phyloP scores from a whole-genome alignment of 1,140 invertebrate genomes.

The Leptonema lineaticorne region DNA sequence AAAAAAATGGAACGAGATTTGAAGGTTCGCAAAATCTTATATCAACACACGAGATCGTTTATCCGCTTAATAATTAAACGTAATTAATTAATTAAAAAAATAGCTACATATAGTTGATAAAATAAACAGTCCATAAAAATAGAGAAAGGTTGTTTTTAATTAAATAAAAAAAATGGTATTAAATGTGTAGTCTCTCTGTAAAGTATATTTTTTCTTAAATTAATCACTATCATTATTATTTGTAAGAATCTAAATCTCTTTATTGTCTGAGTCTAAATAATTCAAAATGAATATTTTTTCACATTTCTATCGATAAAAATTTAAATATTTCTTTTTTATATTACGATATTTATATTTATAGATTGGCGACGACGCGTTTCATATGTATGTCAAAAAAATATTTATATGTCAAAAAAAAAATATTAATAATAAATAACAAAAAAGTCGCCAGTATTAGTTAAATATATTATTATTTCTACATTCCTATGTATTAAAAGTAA shows the following conservation, averaged over 20 bases:
- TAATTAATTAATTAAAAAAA: background rate
- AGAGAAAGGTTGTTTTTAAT: conserved; percentile 6
- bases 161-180: background rate
- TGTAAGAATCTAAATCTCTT: background rate
- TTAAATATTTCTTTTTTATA: too few species aligned
- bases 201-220: background rate
- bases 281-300: conserved; percentile 24
- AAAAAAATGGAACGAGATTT: background rate
- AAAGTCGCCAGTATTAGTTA: too few species aligned
- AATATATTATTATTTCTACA: too few species aligned
- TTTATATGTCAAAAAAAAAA: background rate
- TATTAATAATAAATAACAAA: too few species aligned
- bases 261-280: conserved; percentile 11
- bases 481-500: too few species aligned
- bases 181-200: background rate
- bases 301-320: conserved; percentile 20
- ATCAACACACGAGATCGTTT: background rate
- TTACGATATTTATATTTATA: too few species aligned
- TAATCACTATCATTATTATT: background rate
- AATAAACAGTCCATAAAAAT: conserved; percentile 14
- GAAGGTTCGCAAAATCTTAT: background rate
- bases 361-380: too few species aligned
- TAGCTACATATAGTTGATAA: conserved; percentile 5
- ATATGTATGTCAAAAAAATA: background rate
- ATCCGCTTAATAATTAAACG: conserved; percentile 8